Evolutionary conservation across 2,797 vertebrate species (phyloP).

Genomic region (Falco rusticolus): DNA sequence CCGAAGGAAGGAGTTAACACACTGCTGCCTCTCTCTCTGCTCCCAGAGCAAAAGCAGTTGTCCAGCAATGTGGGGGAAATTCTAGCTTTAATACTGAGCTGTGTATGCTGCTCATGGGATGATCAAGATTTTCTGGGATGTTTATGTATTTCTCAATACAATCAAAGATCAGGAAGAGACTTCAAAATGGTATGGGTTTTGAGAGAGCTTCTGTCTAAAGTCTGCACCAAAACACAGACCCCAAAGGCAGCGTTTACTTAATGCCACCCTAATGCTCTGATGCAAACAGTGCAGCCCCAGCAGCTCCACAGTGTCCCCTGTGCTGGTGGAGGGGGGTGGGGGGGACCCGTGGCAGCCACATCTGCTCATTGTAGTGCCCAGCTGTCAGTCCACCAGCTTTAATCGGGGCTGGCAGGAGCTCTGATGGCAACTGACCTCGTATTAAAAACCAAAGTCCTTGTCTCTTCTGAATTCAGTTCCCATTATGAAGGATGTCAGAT

Average conservation of each 20-base stretch:
- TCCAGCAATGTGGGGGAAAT: not conserved
- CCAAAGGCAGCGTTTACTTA: not conserved
- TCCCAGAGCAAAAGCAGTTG: not conserved
- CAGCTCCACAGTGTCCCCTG: not conserved
- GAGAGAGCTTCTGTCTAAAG: not conserved
- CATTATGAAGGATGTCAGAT: not conserved
- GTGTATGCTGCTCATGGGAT: not conserved
- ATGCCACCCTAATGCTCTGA: not conserved
- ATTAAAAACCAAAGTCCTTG: not conserved
- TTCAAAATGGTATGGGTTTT: not conserved
- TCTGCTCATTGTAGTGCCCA: not conserved
- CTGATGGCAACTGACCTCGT: not conserved
- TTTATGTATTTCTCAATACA: not conserved
- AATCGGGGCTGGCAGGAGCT: not conserved
- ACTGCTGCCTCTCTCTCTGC: not conserved
- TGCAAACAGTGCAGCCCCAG: not conserved
- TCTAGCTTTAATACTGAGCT: not conserved
- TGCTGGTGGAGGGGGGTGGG: accelerated
- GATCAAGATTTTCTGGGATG: not conserved
- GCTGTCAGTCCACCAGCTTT: not conserved
- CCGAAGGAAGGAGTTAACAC: not conserved
- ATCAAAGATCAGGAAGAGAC: not conserved
- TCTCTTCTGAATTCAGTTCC: not conserved
- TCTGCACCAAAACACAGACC: not conserved
- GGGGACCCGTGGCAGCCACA: not conserved